Base-by-base conservation (phyloP, 2,797 vertebrate species). In the Sebastes kiyomatsui region DNA sequence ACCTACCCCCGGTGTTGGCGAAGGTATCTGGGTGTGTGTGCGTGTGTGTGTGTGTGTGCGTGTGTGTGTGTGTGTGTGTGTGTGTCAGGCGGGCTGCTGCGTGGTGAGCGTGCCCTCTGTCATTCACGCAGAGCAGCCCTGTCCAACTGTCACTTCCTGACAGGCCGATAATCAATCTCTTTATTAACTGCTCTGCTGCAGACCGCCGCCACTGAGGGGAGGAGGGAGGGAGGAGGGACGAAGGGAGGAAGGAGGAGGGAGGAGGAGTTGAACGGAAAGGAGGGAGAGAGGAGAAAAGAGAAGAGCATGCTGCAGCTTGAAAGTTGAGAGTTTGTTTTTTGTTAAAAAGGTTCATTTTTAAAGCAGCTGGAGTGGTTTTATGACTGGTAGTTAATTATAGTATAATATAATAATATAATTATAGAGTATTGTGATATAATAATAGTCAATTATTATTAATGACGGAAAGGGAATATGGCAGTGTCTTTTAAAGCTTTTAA, bases 141-240 rank as follows among this genome's bases (percentile, higher is more conserved):
- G 97, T 97, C 97, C 97, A 98, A 97, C 97, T 98, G 97, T 98
- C 97, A 97, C 97, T 97, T 98, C 95, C 91, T 96, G 68, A 98
- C 97, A 97, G 96, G 94, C 95, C 92, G 90, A 97, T 97, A 97
- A 98, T 98, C 98, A 97, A 98, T 98, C 98, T 98, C 97, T 97
- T 98, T 97, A 98, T 97, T 97, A 98, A 97, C 97, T 96, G 97
- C 96, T 97, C 96, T 90, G 82, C 96, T 96, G 97, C 96, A 96
- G 97, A 95, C 95, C 83, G 93, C 83, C 80, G 20, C 81, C 83
- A 75, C 80, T 22, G 70, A 38, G 68, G 72, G 77, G 68, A 23
- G 46, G 67, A 20, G 33, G 73, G 18, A 0, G 35, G 6, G 14
- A 3, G 8, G 10, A 16, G 1, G 7, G 13, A 4, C 27, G 68